A percentile compares a stretch with the other conserved stretches of the same genome.
These are phyloP conservation scores for Mystacornis crossleyi DNA, from an alignment of 2,113 vertebrate genomes.

Conservation along the genomic window DNA sequence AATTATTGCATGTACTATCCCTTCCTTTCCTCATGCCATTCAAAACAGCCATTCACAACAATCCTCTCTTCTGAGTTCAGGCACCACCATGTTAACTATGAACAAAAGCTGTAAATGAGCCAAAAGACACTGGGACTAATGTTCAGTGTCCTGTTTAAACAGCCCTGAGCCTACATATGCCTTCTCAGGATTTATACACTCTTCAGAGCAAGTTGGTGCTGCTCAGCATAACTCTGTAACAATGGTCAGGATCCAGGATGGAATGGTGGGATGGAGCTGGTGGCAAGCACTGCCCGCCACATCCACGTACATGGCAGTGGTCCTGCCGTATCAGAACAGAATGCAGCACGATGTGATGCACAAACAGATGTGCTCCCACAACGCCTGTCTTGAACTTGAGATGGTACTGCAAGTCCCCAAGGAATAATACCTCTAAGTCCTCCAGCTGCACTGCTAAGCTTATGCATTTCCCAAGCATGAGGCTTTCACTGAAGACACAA, in stretches of 20 bases:
- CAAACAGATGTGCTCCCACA: not conserved
- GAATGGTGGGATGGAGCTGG: not conserved
- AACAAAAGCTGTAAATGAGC: not conserved
- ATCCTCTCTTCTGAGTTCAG: not conserved
- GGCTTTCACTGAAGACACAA: not conserved
- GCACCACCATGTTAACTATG: not conserved
- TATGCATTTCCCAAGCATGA: not conserved
- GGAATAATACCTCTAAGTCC: not conserved
- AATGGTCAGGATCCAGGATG: not conserved
- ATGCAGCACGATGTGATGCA: fast-evolving
- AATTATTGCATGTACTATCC: not conserved
- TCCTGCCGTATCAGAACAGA: not conserved
- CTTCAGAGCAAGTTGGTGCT: not conserved
- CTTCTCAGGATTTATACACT: not conserved
- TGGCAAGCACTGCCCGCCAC: not conserved
- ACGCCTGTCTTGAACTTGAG: not conserved
- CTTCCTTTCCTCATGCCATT: not conserved
- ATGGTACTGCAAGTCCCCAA: not conserved
- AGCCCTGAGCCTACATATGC: not conserved
- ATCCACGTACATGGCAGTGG: fast-evolving
- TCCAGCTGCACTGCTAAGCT: not conserved
- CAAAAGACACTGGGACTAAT: not conserved
- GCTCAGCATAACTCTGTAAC: not conserved
- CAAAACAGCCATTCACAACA: not conserved
- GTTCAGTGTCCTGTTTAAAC: not conserved